Evolutionary conservation across 2,113 vertebrate species (phyloP).

Genomic region (Mixornis gularis): DNA sequence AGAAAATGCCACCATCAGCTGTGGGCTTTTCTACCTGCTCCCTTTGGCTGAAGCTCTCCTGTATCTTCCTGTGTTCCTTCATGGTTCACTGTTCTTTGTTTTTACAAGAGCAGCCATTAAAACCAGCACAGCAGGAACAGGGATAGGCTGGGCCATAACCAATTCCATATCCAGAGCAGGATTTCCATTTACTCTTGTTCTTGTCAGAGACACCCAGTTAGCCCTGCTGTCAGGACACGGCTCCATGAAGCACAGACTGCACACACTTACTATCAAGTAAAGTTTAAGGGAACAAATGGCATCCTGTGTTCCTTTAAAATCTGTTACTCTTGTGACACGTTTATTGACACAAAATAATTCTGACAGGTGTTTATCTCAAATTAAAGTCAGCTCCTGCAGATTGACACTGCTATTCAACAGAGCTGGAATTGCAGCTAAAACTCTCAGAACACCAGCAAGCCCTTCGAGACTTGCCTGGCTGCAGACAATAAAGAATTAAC

Average conservation of each 20-base stretch:
- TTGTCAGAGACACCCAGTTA: background rate
- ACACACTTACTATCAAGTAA: background rate
- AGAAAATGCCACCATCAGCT: background rate
- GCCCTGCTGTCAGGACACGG: background rate
- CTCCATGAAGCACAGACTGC: background rate
- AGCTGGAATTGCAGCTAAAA: background rate
- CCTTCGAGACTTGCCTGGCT: background rate
- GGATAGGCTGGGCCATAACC: background rate
- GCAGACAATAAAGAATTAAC: background rate
- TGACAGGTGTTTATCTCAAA: background rate
- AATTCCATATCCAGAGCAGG: background rate
- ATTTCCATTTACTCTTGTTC: background rate
- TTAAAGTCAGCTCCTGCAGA: background rate
- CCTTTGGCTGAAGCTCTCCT: background rate
- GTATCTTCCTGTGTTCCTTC: background rate
- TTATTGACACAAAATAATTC: background rate
- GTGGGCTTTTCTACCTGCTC: background rate
- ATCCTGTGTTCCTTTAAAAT: background rate
- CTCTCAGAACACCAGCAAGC: background rate
- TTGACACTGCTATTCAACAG: background rate
- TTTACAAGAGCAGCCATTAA: background rate
- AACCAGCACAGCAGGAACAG: background rate
- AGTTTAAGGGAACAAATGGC: background rate
- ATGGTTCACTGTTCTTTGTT: background rate
- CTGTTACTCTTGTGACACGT: rapidly evolving